Percentiles rank a stretch among this genome's conserved stretches.
phyloP scores from a whole-genome alignment of 35 echinoderm and acorn worm genomes.

The Patiria miniata region DNA sequence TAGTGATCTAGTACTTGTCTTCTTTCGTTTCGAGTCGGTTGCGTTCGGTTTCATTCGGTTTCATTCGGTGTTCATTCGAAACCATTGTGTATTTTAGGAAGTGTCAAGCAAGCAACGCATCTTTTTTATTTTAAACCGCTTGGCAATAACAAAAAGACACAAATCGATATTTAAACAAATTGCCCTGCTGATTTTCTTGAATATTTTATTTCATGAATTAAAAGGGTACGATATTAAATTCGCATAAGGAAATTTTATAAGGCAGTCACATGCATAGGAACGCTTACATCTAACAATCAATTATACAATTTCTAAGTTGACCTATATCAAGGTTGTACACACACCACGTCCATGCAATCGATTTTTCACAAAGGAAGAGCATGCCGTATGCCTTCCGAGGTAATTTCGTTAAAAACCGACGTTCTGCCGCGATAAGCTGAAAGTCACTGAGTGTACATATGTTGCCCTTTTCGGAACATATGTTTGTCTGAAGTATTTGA shows the following conservation, averaged over 20 bases:
- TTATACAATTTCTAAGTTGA: conserved; percentile 3
- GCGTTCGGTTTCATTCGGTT: too few species aligned
- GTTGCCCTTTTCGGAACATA: conserved; percentile 31
- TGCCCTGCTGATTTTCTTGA: too few species aligned
- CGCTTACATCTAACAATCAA: neutral
- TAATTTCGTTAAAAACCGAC: neutral
- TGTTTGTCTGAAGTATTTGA: conserved; percentile 34
- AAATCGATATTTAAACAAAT: too few species aligned
- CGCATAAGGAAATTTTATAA: neutral
- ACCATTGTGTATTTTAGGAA: too few species aligned
- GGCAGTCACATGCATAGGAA: neutral
- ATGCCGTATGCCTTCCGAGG: neutral
- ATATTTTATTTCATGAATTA: too few species aligned
- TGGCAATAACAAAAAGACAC: too few species aligned
- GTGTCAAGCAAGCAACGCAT: too few species aligned
- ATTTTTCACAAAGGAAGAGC: too few species aligned
- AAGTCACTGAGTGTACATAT: conserved; percentile 17
- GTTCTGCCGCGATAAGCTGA: neutral
- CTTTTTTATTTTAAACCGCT: too few species aligned
- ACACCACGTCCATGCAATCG: neutral
- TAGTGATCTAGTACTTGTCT: too few species aligned
- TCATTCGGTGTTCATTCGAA: too few species aligned
- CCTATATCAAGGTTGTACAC: neutral
- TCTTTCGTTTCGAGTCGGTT: too few species aligned
- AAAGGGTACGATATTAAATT: neutral